Percentiles rank a stretch among this genome's conserved stretches.
phyloP scores from a whole-genome alignment of 2,888 invertebrate genomes.

The Acanthosepion pharaonis region DNA sequence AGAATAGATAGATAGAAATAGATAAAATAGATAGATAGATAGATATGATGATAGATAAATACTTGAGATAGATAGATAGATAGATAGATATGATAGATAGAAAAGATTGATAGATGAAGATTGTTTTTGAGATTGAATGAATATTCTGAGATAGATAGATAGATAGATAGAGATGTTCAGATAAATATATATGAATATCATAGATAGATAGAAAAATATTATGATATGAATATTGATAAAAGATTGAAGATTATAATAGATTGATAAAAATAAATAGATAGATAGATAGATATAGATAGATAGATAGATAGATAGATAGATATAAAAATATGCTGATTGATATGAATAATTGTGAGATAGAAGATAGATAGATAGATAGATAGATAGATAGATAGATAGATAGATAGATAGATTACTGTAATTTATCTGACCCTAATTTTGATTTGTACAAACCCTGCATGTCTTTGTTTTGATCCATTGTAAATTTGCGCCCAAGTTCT shows the following conservation, averaged over 20 bases:
- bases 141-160: background rate
- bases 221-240: no score
- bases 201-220: background rate
- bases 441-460: no score
- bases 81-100: background rate
- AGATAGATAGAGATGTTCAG: background rate
- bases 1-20: background rate
- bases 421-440: no score
- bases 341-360: background rate
- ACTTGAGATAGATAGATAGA: no score
- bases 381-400: background rate
- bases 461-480: no score
- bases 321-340: no score
- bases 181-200: no score
- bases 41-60: background rate
- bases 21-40: background rate
- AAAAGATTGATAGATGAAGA: background rate
- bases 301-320: background rate
- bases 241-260: no score
- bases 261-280: background rate
- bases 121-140: no score
- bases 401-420: background rate
- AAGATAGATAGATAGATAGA: background rate
- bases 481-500: no score
- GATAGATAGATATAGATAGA: background rate